Percentiles rank a stretch among this genome's conserved stretches.
Evolutionary conservation across 2,797 vertebrate genomes (phyloP).

Genomic region (Pelodytes ibericus): DNA sequence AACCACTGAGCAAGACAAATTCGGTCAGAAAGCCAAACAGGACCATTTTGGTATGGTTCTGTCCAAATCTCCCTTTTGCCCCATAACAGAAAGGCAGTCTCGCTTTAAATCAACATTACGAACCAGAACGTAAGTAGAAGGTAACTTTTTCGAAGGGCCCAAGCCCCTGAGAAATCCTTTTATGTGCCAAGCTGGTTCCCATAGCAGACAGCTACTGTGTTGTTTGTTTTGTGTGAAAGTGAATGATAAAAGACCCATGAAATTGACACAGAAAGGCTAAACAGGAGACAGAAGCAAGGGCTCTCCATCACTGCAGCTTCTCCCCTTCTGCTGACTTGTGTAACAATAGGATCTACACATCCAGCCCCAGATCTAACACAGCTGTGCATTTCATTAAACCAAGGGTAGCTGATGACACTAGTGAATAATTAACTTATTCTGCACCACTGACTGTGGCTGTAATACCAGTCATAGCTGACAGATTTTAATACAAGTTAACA

Average conservation of each 20-base stretch:
- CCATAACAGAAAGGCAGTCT: background rate
- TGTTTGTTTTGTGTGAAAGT: conserved; percentile 99
- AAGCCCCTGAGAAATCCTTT: conserved; percentile 76
- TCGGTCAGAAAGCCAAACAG: background rate
- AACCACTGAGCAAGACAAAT: background rate
- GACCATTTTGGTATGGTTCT: background rate
- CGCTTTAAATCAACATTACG: conserved; percentile 31
- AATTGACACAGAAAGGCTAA: conserved; percentile 98
- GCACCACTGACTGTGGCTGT: conserved; percentile 91
- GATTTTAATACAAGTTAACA: conserved; percentile 83
- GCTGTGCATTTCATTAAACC: conserved; percentile 89
- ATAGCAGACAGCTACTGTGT: conserved; percentile 93
- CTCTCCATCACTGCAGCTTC: conserved; percentile 81
- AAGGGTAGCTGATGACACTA: conserved; percentile 84
- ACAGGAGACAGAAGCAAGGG: conserved; percentile 94
- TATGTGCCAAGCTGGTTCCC: conserved; percentile 83
- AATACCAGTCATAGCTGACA: conserved; percentile 86
- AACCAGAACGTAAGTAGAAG: conserved; percentile 76
- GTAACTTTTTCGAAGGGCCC: conserved; percentile 79
- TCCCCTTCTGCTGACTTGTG: conserved; percentile 80
- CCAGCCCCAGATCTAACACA: conserved; percentile 87
- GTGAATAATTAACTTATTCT: conserved; percentile 99
- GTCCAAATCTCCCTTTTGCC: background rate
- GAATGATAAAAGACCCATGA: conserved; percentile 99
- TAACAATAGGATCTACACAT: conserved; percentile 82